phyloP scores from a whole-genome alignment of 2,113 vertebrate species.

The Serinus canaria region DNA sequence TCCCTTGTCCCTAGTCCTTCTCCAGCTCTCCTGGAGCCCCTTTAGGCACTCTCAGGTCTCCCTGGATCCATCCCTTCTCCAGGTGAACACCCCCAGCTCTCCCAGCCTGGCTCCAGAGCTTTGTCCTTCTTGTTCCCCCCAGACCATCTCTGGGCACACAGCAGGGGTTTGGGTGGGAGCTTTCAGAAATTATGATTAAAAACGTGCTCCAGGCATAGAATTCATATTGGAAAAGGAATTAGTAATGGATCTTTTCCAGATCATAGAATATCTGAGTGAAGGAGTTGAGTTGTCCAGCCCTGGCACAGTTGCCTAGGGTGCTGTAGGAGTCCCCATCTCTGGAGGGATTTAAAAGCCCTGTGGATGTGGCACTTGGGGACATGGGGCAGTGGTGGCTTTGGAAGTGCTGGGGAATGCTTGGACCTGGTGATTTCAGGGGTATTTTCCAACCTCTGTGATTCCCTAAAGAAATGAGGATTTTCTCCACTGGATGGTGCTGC shows the following conservation, averaged over 20 bases:
- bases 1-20: background rate
- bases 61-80: background rate
- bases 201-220: background rate
- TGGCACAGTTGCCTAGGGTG: background rate
- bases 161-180: background rate
- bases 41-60: background rate
- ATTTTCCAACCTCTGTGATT: background rate
- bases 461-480: background rate
- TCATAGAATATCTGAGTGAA: fast-evolving
- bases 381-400: fast-evolving
- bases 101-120: background rate
- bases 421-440: fast-evolving
- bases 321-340: fast-evolving
- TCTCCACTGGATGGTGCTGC: constrained; percentile 60
- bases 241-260: background rate
- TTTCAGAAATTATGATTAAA: background rate
- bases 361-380: background rate
- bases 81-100: background rate
- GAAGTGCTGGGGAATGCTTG: background rate
- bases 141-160: background rate
- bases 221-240: background rate
- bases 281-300: background rate
- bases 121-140: background rate
- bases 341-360: fast-evolving
- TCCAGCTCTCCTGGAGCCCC: background rate